Conservation (phyloP, 1,140 invertebrate species). For the Achroia grisella region DNA sequence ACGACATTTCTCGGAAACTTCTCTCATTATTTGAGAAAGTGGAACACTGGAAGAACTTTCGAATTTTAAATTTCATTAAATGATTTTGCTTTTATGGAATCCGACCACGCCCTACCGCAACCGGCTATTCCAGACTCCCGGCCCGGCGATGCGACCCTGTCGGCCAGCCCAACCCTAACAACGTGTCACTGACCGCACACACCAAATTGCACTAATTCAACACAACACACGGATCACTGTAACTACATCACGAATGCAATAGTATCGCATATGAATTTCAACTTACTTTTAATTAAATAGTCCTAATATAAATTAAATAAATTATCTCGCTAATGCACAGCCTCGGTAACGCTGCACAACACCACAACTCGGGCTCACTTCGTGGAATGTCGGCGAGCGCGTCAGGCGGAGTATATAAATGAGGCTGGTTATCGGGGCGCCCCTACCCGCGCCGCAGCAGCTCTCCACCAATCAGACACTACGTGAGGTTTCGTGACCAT, state of each 20-base stretch:
- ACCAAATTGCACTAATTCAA: slow-evolving; percentile 41
- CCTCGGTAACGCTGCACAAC: slow-evolving; percentile 65
- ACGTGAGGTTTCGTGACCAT: slow-evolving; percentile 68
- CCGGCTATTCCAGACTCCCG: slow-evolving; percentile 50
- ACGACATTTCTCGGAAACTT: slow-evolving; percentile 25
- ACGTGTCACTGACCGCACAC: slow-evolving; percentile 58
- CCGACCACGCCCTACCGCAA: slow-evolving; percentile 69
- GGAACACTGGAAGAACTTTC: slow-evolving; percentile 23
- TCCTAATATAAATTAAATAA: slow-evolving; percentile 71
- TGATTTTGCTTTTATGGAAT: neutral
- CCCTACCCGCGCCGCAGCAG: slow-evolving; percentile 48
- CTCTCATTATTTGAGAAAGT: slow-evolving; percentile 34
- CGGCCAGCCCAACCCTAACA: slow-evolving; percentile 17
- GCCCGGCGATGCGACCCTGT: slow-evolving; percentile 26
- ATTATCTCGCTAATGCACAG: slow-evolving; percentile 69
- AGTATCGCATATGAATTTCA: slow-evolving; percentile 18
- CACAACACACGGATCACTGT: slow-evolving; percentile 39
- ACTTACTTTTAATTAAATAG: slow-evolving; percentile 72
- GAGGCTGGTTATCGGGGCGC: slow-evolving; percentile 62
- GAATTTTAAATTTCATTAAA: slow-evolving; percentile 5
- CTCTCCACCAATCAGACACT: slow-evolving; percentile 59
- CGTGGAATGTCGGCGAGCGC: slow-evolving; percentile 62
- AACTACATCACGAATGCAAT: slow-evolving; percentile 29
- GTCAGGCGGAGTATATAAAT: slow-evolving; percentile 63
- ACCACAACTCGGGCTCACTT: slow-evolving; percentile 61